phyloP scores from a whole-genome alignment of 2,888 invertebrate species.

The Leistus spinibarbis region DNA sequence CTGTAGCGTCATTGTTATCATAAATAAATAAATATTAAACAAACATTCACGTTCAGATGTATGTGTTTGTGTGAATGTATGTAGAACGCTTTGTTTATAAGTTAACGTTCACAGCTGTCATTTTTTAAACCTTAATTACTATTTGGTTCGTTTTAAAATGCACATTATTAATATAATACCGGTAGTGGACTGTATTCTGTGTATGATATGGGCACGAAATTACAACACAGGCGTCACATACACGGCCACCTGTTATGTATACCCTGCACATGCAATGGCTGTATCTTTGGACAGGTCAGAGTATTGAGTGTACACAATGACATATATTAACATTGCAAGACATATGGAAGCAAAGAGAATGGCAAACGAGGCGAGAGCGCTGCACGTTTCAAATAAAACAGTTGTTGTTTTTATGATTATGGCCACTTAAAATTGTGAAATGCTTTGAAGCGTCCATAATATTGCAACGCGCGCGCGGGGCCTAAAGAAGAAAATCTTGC shows the following conservation, averaged over 20 bases:
- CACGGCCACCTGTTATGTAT: conserved; percentile 18
- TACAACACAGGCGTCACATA: conserved; percentile 10
- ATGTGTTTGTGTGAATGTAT: too few relatives aligned
- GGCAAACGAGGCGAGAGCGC: neutral
- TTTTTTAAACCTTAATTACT: too few relatives aligned
- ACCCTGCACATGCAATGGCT: too few relatives aligned
- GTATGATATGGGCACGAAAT: neutral
- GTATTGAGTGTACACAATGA: neutral
- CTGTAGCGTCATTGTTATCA: too few relatives aligned
- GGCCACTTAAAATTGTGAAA: neutral
- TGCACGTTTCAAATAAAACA: neutral
- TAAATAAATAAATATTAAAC: too few relatives aligned
- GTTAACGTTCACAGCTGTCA: too few relatives aligned
- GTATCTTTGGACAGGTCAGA: too few relatives aligned
- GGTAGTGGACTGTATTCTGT: too few relatives aligned
- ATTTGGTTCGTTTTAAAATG: too few relatives aligned
- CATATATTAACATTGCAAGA: neutral
- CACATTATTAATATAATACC: too few relatives aligned
- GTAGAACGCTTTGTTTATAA: too few relatives aligned
- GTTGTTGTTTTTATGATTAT: neutral
- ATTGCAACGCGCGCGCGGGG: neutral
- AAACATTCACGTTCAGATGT: too few relatives aligned
- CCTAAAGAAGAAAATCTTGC: conserved; percentile 4
- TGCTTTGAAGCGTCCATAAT: neutral
- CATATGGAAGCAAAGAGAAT: neutral